Evolutionary conservation across 2,797 vertebrate genomes (phyloP), one percentile per base, ranked within the genome.

Genomic region (Rhodeus uyekii): DNA sequence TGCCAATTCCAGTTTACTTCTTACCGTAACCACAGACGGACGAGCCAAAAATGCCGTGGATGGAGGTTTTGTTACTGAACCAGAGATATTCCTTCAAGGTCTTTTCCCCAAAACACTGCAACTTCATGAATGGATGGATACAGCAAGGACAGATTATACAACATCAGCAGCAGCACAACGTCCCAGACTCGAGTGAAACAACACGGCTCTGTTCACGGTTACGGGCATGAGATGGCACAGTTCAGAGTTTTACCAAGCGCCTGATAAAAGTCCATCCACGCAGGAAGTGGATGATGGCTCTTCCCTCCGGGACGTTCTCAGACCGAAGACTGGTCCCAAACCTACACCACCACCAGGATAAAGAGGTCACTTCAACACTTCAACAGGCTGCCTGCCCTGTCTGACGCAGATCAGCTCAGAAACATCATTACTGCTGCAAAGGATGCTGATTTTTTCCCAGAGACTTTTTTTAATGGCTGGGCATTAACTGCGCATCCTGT

Each of bases 251-350:
- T 74, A 87, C 72, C 69, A 86, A 80, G 71, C 58, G 81, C 83
- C 84, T 76, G 84, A 79, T 81, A 82, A 86, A 86, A 85, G 79
- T 84, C 84, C 84, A 86, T 86, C 87, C 72, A 32, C 42, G 83
- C 74, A 46, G 77, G 83, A 76, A 83, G 73, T 84, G 82, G 80
- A 83, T 81, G n/a, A 88, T 77, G 85, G 58, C 77, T 86, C 86
- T 81, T 81, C 85, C 87, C 83, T 86, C 38, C 81, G 64, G 84
- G 76, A 32, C 42, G 6, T 58, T 89, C 87, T 98, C 96, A 99
- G 90, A 99, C 98, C 48, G 98, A 99, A 72, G 98, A 99, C 94
- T 99, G 98, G 93, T 99, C 98, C 98, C 98, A 99, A 89, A 99
- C 97, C 98, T 99, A 93, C 84, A 90, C 89, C 85, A 89, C 85